These are phyloP conservation scores for Sinohyriopsis cumingii DNA, from an alignment of 2,888 invertebrate genomes.

Conservation along the genomic window DNA sequence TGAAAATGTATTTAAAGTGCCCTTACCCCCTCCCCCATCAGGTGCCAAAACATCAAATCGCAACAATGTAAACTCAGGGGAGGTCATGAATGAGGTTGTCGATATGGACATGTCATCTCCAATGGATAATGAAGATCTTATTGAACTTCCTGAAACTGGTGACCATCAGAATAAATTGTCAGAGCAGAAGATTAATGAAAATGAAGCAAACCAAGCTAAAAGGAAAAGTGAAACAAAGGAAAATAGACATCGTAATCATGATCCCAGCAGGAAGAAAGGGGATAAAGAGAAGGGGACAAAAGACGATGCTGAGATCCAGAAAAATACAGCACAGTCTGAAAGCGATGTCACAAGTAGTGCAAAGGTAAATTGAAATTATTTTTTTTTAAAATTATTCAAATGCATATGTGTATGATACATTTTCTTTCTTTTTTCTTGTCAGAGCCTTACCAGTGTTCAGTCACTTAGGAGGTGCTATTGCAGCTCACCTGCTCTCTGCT, in stretches of 20 bases:
- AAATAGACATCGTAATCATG: constrained; percentile 11
- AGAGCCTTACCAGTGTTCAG: no score
- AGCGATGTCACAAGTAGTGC: no score
- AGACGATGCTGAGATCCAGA: not conserved
- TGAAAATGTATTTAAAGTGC: constrained; percentile 57
- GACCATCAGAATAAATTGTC: not conserved
- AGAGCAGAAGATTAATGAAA: constrained; percentile 19
- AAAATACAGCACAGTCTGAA: no score
- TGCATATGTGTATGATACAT: no score
- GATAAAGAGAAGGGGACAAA: constrained; percentile 10
- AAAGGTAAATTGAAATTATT: no score
- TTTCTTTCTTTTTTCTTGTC: no score
- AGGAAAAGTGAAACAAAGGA: constrained; percentile 7
- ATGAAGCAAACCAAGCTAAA: constrained; percentile 11
- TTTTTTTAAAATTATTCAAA: no score
- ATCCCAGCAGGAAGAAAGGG: constrained; percentile 5
- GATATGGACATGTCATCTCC: constrained; percentile 80
- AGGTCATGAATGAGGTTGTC: constrained; percentile 74
- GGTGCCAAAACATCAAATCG: constrained; percentile 9
- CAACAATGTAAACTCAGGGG: constrained; percentile 28
- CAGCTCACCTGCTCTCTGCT: no score
- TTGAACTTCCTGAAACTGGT: constrained; percentile 48
- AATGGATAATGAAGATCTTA: constrained; percentile 57
- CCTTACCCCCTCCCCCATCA: constrained; percentile 44
- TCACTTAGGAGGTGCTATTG: no score